Percentiles rank a stretch among this genome's conserved stretches.
These are phyloP conservation scores for Pardosa pseudoannulata DNA, from an alignment of 2,888 invertebrate genomes.

Conservation along the genomic window DNA sequence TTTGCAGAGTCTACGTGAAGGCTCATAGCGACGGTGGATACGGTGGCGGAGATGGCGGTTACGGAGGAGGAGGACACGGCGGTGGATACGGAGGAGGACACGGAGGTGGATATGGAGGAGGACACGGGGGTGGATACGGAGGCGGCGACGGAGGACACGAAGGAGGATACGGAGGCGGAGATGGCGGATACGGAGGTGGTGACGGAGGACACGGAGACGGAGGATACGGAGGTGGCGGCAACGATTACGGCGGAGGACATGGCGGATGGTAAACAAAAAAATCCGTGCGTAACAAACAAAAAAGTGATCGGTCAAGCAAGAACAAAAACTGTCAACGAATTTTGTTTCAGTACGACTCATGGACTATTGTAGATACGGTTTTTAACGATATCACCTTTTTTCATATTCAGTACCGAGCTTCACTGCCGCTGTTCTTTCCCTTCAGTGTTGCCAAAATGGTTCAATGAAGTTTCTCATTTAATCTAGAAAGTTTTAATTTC, in stretches of 20 bases:
- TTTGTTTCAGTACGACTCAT: constrained; percentile 33
- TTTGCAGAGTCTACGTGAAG: constrained; percentile 68
- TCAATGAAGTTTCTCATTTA: background rate
- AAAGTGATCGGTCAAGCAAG: background rate
- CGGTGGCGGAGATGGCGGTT: constrained; percentile 70
- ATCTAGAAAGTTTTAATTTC: too few species aligned
- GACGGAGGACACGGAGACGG: constrained; percentile 37
- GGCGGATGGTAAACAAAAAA: constrained; percentile 80
- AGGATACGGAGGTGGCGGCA: constrained; percentile 76
- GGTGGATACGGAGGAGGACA: constrained; percentile 83
- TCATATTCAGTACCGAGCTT: constrained; percentile 15
- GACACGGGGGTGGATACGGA: constrained; percentile 54
- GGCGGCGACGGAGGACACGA: constrained; percentile 47
- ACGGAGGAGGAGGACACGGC: constrained; percentile 86
- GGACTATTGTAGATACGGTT: constrained; percentile 69
- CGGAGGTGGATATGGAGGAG: constrained; percentile 74
- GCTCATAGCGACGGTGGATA: constrained; percentile 76
- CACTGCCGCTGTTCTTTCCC: constrained; percentile 23
- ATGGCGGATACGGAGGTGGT: constrained; percentile 24
- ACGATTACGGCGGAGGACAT: constrained; percentile 78
- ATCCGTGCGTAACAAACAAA: too few species aligned
- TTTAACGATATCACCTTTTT: constrained; percentile 27
- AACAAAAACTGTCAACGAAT: constrained; percentile 13
- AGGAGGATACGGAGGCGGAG: constrained; percentile 33
- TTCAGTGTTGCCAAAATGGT: constrained; percentile 35